Conservation (phyloP, 35 echinoderm and acorn worm genomes). For the Apostichopus parvimensis region DNA sequence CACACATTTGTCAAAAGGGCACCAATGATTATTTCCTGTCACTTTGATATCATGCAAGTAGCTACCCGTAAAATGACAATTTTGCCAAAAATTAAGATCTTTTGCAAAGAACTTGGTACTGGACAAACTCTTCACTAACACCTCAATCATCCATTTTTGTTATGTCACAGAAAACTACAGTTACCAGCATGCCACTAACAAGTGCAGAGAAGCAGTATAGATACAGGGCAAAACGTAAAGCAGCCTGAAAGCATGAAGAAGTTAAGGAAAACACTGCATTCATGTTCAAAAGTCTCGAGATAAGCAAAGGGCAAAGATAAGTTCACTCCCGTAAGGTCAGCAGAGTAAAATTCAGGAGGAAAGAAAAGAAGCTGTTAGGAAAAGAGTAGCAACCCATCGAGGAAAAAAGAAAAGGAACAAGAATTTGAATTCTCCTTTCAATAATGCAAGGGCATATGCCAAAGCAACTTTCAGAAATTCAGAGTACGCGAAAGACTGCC, state of each 20-base stretch:
- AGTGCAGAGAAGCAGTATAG: slow-evolving; percentile 49
- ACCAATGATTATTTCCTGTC: too few relatives aligned
- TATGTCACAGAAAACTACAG: too few relatives aligned
- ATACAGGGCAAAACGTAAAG: slow-evolving; percentile 46
- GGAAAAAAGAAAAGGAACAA: slow-evolving; percentile 11
- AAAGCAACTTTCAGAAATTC: slow-evolving; percentile 40
- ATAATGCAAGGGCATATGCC: slow-evolving; percentile 53
- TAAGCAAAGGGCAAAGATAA: background rate
- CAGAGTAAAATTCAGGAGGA: background rate
- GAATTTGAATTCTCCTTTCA: slow-evolving; percentile 54
- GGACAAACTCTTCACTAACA: too few relatives aligned
- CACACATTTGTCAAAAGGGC: too few relatives aligned
- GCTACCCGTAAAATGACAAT: too few relatives aligned
- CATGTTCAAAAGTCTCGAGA: background rate
- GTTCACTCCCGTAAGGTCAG: background rate
- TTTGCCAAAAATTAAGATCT: slow-evolving; percentile 2
- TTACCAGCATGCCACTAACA: slow-evolving; percentile 37
- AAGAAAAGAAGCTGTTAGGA: background rate
- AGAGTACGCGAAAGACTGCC: slow-evolving; percentile 24
- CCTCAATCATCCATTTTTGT: too few relatives aligned
- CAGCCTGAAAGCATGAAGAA: slow-evolving; percentile 48
- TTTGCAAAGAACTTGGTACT: background rate
- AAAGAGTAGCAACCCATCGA: background rate
- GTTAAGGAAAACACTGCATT: background rate
- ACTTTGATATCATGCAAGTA: too few relatives aligned